Conservation (phyloP, 1,140 invertebrate genomes). For the Phocides pigmalion region DNA sequence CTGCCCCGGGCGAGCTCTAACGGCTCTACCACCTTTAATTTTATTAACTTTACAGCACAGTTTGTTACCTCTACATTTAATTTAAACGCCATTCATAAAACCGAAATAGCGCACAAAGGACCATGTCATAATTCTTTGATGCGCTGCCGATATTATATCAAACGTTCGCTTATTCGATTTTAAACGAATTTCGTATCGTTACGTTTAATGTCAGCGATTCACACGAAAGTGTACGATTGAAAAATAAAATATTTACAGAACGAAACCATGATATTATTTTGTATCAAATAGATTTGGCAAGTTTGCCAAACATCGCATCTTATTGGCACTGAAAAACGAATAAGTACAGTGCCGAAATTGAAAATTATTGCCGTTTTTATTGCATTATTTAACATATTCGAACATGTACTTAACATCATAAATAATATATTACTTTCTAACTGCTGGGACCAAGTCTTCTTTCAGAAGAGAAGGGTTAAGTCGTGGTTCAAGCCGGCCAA, state of each 20-base stretch:
- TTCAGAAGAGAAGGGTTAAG: too few species aligned
- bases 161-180: not conserved
- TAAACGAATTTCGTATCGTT: conserved; percentile 17
- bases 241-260: conserved; percentile 33
- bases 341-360: not conserved
- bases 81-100: too few species aligned
- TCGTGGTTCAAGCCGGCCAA: too few species aligned
- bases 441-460: too few species aligned
- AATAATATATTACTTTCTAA: too few species aligned
- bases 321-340: conserved; percentile 4
- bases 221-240: conserved; percentile 28
- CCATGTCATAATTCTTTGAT: too few species aligned
- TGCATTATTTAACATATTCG: not conserved
- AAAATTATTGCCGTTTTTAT: not conserved
- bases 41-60: too few species aligned
- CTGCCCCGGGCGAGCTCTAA: too few species aligned
- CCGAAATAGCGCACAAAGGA: too few species aligned
- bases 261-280: conserved; percentile 16
- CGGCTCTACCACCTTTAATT: too few species aligned
- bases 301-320: conserved; percentile 18
- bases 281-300: conserved; percentile 33
- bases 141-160: not conserved
- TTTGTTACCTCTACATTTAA: too few species aligned
- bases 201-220: conserved; percentile 27
- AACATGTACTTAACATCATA: too few species aligned